Base-by-base conservation (phyloP, 2,888 invertebrate species). In the Macaria notata region DNA sequence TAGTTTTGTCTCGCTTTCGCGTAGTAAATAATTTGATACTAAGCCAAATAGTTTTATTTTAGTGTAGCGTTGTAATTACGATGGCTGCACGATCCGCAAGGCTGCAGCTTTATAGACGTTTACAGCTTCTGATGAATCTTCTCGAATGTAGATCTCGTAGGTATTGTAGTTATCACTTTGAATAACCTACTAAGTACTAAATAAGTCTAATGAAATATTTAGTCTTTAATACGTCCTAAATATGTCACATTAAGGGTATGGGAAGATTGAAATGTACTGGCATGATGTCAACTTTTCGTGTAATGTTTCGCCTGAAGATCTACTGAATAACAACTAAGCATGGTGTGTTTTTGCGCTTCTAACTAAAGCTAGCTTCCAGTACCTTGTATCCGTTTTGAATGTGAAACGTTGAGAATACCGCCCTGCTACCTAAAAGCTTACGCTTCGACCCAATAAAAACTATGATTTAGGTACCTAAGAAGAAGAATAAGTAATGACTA, bases 401-500 rank as follows among this genome's bases (percentile, higher is more conserved):
- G 49, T 54, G 55, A 51, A 56, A 53, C 5, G 61, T 49, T 49
- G 36, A 48, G 39, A 55, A 36, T 36, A 61, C 61, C 81, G 81
- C 76, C 77, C 74, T 75, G 86, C 83, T 75, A 75, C 77, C 77
- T 76, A 79, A 42, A 78, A 78, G 86, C 88, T 86, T 84, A 75
- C 76, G 88, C 89, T 88, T 88, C 83, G 78, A 82, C 82, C 82
- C 80, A 69, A 79, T 74, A 72, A 81, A 19, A 77, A 61, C 72
- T 75, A 78, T 78, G 75, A 84, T 80, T 83, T 86, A 89, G 85
- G 79, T 89, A 86, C 33, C 5, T 36, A 41, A 84, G 84, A 84
- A 83, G 84, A 88, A 76, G 80, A 84, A 81, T 78, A 84, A 86
- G 75, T 87, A 85, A 83, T 84, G 76, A 87, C 82, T 90, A 86